Percentiles rank a stretch among this genome's conserved stretches.
These are phyloP conservation scores for Andinoacara biseriatus DNA, from an alignment of 2,113 vertebrate genomes.

Conservation along the genomic window DNA sequence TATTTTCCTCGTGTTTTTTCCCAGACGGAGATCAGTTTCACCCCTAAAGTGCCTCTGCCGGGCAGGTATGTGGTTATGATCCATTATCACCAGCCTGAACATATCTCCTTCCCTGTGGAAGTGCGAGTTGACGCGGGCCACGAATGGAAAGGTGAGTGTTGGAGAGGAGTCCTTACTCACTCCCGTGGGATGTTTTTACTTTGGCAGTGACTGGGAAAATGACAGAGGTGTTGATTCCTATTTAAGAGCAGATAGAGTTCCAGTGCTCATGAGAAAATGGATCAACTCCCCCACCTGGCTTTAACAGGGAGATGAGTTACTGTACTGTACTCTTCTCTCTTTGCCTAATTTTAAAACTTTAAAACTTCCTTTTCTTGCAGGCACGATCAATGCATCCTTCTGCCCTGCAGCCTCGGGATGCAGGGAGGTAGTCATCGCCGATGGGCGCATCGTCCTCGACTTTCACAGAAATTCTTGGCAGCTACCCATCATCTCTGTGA, in stretches of 20 bases:
- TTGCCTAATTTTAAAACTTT: background rate
- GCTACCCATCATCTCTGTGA: constrained; percentile 81
- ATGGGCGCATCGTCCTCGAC: constrained; percentile 82
- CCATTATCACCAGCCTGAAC: constrained; percentile 86
- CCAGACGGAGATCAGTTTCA: constrained; percentile 86
- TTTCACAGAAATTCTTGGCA: constrained; percentile 77
- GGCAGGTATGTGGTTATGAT: constrained; percentile 84
- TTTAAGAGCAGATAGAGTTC: constrained; percentile 40
- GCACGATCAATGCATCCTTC: constrained; percentile 86
- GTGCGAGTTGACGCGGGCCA: constrained; percentile 80
- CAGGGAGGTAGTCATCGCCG: constrained; percentile 81
- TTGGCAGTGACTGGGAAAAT: background rate
- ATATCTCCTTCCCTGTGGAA: constrained; percentile 81
- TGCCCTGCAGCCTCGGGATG: constrained; percentile 90
- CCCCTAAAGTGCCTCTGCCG: constrained; percentile 71
- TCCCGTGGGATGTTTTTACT: constrained; percentile 11
- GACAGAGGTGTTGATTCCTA: constrained; percentile 11
- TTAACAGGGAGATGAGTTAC: background rate
- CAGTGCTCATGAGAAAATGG: constrained; percentile 22
- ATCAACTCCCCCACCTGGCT: constrained; percentile 9
- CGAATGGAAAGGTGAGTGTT: constrained; percentile 83
- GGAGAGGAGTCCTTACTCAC: background rate
- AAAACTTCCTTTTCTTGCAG: constrained; percentile 66
- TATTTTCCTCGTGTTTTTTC: background rate
- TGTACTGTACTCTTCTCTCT: background rate